These are phyloP conservation scores for Ammodytes marinus DNA, from an alignment of 2,113 vertebrate species.

Conservation along the genomic window DNA sequence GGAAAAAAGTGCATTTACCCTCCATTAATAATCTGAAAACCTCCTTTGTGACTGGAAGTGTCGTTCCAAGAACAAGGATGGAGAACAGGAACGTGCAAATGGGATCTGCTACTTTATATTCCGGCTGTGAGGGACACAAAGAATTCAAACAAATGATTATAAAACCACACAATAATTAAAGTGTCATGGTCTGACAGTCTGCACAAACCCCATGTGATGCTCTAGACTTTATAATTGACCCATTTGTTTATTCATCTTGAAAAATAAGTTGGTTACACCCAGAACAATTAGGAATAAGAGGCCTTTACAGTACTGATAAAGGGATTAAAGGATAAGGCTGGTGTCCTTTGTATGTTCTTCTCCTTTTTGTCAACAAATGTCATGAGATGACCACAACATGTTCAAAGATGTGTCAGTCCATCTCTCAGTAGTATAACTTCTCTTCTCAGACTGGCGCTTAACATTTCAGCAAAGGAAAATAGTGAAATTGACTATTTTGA, in stretches of 20 bases:
- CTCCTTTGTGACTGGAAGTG: conserved; percentile 88
- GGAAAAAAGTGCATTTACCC: conserved; percentile 77
- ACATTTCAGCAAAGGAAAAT: no score
- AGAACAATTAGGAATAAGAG: no score
- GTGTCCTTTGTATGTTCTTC: neutral
- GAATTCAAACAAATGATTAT: neutral
- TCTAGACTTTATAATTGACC: no score
- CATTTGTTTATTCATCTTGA: no score
- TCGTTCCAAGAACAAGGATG: conserved; percentile 88
- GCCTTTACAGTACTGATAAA: neutral
- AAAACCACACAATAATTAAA: neutral
- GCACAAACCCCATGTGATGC: neutral
- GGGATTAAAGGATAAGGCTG: neutral
- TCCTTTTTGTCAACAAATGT: neutral
- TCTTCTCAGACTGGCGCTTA: no score
- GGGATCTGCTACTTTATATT: conserved; percentile 92
- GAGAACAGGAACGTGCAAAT: conserved; percentile 96
- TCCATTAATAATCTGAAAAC: conserved; percentile 93
- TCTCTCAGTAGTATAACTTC: neutral
- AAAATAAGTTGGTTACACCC: neutral
- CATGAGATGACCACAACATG: neutral
- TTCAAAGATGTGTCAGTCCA: neutral
- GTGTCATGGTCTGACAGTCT: neutral
- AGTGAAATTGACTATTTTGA: no score
- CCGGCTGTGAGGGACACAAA: conserved; percentile 82